Percentiles rank a stretch among this genome's conserved stretches.
Evolutionary conservation across 1,140 invertebrate genomes (phyloP).

Genomic region (Oedothorax gibbosus): DNA sequence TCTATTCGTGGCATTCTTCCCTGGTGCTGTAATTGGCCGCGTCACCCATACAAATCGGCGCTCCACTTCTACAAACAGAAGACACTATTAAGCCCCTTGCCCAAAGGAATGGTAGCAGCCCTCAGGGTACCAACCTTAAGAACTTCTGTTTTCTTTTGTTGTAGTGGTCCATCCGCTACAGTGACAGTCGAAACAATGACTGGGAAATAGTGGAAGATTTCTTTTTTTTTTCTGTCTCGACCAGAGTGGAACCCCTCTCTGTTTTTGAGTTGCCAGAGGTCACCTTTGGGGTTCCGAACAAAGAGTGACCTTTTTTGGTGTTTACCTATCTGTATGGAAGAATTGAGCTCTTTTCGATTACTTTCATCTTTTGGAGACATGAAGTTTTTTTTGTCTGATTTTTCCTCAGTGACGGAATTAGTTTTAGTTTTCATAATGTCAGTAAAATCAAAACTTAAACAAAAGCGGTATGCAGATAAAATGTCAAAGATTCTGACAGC

Average conservation of each 20-base stretch:
- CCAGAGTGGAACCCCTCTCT: constrained; percentile 14
- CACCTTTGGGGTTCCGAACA: constrained; percentile 60
- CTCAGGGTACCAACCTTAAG: constrained; percentile 1
- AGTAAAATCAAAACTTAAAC: too few species aligned
- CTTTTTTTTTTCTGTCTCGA: constrained; percentile 33
- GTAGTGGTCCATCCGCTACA: not conserved
- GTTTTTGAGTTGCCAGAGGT: constrained; percentile 33
- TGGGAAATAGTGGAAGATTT: constrained; percentile 58
- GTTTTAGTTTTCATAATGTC: too few species aligned
- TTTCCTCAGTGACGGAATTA: too few species aligned
- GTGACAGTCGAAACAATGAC: constrained; percentile 57
- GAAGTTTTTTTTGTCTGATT: too few species aligned
- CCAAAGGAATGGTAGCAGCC: constrained; percentile 12
- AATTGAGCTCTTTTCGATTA: not conserved
- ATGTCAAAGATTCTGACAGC: too few species aligned
- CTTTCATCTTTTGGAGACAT: too few species aligned
- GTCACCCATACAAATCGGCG: too few species aligned
- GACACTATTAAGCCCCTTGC: constrained; percentile 29
- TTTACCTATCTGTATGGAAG: constrained; percentile 24
- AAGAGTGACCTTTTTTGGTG: constrained; percentile 49
- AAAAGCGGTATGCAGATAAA: too few species aligned
- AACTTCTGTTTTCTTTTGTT: constrained; percentile 12
- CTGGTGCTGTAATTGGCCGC: too few species aligned
- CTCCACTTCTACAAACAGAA: constrained; percentile 7
- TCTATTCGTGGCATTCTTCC: too few species aligned